These are phyloP conservation scores for Pantherophis vulpinus DNA, from an alignment of 2,797 vertebrate genomes.

Conservation along the genomic window DNA sequence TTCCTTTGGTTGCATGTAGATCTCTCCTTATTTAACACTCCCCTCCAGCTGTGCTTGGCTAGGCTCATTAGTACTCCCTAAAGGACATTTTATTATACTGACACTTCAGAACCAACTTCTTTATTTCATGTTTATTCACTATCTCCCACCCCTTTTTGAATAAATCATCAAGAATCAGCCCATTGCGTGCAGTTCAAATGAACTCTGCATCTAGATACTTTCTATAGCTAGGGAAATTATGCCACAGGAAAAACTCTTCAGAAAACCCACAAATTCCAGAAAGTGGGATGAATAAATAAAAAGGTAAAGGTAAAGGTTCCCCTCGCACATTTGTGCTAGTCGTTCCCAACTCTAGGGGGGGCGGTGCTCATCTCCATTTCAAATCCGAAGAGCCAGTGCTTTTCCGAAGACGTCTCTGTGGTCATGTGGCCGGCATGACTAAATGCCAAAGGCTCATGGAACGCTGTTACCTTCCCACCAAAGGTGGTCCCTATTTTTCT, in stretches of 20 bases:
- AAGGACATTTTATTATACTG: conserved; percentile 4
- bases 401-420: too few relatives aligned
- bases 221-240: not conserved
- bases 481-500: too few relatives aligned
- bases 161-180: not conserved
- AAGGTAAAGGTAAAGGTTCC: too few relatives aligned
- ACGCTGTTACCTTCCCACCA: too few relatives aligned
- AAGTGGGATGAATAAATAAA: not conserved
- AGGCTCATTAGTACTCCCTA: conserved; percentile 7
- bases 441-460: rapidly evolving
- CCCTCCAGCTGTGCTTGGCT: not conserved
- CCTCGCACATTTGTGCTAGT: too few relatives aligned
- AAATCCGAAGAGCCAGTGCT: too few relatives aligned
- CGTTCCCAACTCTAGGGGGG: too few relatives aligned
- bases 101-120: conserved; percentile 9
- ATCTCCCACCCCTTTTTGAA: not conserved
- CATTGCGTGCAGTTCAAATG: not conserved
- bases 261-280: rapidly evolving
- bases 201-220: rapidly evolving
- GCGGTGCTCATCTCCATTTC: too few relatives aligned
- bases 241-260: not conserved
- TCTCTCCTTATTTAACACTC: conserved; percentile 4
- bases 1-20: conserved; percentile 7
- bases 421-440: too few relatives aligned
- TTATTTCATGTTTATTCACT: not conserved